These are phyloP conservation scores for Apogon talboti DNA, from an alignment of 2,797 vertebrate genomes.

Conservation along the genomic window DNA sequence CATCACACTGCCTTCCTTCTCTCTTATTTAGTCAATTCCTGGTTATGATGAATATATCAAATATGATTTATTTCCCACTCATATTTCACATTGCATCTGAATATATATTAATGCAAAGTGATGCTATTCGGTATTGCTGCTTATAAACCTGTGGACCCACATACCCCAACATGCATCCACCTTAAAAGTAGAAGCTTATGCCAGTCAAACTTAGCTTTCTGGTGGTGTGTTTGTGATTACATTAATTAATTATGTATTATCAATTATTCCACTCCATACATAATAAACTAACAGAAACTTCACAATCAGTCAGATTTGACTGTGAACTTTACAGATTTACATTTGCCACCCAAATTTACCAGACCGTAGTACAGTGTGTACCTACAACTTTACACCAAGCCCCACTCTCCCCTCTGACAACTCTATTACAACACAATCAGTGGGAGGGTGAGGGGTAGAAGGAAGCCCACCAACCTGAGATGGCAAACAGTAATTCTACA, in stretches of 20 bases:
- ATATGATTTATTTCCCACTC: conserved; percentile 54
- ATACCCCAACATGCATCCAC: not conserved
- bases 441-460: not conserved
- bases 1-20: conserved; percentile 43
- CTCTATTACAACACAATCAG: conserved; percentile 59
- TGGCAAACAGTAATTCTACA: conserved; percentile 66
- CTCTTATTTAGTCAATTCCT: conserved; percentile 54
- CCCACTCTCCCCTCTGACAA: conserved; percentile 49
- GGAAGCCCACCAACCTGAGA: conserved; percentile 47
- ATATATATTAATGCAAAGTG: conserved; percentile 55
- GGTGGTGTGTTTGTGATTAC: conserved; percentile 49
- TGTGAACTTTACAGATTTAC: conserved; percentile 12
- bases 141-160: conserved; percentile 20
- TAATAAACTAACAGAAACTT: conserved; percentile 17
- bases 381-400: conserved; percentile 44
- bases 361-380: conserved; percentile 30
- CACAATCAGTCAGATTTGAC: not conserved
- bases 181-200: not conserved
- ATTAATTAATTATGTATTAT: conserved; percentile 66
- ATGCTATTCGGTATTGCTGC: conserved; percentile 43
- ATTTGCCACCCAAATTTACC: conserved; percentile 19
- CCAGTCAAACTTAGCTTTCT: conserved; percentile 38
- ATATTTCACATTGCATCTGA: conserved; percentile 62
- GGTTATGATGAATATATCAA: conserved; percentile 64
- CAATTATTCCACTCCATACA: conserved; percentile 61